phyloP scores from a whole-genome alignment of 1,140 invertebrate genomes.

The Linepithema humile region DNA sequence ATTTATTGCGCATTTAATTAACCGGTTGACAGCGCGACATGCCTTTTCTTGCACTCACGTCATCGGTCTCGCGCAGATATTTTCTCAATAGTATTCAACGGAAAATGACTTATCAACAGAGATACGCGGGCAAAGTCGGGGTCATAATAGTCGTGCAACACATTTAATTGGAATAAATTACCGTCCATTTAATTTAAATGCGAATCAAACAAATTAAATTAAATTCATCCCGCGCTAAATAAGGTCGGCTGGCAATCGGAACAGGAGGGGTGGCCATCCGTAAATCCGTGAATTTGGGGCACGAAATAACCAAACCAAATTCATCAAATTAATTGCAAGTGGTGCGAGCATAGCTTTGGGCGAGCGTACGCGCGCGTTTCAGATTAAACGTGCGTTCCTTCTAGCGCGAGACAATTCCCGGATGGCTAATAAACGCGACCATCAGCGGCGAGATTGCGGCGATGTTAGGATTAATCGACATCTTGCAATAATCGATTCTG shows the following conservation, averaged over 20 bases:
- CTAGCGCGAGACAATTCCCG: background rate
- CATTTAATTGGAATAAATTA: conserved; percentile 50
- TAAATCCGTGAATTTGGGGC: conserved; percentile 33
- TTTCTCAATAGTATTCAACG: background rate
- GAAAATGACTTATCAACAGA: conserved; percentile 12
- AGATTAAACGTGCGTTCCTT: background rate
- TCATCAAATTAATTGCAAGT: conserved; percentile 32
- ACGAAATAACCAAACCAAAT: conserved; percentile 30
- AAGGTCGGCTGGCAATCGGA: conserved; percentile 2
- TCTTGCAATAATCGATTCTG: background rate
- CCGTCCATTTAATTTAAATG: conserved; percentile 39
- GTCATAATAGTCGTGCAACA: conserved; percentile 29
- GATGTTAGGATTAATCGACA: background rate
- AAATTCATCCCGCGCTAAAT: conserved; percentile 54
- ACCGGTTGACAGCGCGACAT: background rate
- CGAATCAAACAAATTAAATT: conserved; percentile 54
- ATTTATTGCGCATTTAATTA: conserved; percentile 14
- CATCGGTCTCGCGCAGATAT: background rate
- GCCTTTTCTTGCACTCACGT: background rate
- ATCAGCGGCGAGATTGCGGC: background rate
- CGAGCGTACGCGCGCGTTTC: background rate
- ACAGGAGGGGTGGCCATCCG: background rate
- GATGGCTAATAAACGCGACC: background rate
- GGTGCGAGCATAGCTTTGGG: background rate
- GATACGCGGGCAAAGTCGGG: background rate